These are phyloP conservation scores for Enteromius paludinosus DNA, from an alignment of 2,797 vertebrate genomes.

Conservation along the genomic window DNA sequence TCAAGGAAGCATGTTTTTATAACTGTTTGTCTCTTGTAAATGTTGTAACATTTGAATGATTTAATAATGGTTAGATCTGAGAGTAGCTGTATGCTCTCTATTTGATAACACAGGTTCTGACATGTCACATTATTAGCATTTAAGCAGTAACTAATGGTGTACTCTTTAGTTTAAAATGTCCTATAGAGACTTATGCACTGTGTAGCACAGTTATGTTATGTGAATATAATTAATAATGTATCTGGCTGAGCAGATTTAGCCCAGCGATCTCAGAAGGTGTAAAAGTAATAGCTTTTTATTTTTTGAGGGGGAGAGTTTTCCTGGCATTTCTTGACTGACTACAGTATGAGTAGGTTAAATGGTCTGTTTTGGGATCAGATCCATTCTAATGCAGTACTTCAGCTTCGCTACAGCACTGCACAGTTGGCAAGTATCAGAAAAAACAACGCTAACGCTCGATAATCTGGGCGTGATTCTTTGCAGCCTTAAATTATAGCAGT, in stretches of 20 bases:
- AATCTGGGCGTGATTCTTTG: constrained; percentile 40
- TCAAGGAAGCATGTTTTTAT: background rate
- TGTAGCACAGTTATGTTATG: background rate
- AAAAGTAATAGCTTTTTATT: background rate
- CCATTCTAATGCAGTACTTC: constrained; percentile 27
- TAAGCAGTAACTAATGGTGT: background rate
- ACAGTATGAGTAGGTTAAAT: constrained; percentile 49
- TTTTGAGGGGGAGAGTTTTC: constrained; percentile 16
- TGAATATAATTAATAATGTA: background rate
- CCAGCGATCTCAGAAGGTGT: background rate
- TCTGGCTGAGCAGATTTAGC: background rate
- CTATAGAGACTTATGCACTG: background rate
- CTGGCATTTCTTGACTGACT: constrained; percentile 44
- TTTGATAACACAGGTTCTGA: background rate
- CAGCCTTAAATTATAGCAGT: constrained; percentile 5
- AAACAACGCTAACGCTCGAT: constrained; percentile 24
- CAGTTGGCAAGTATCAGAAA: constrained; percentile 34
- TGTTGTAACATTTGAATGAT: constrained; percentile 1
- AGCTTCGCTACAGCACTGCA: constrained; percentile 40
- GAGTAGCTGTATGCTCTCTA: background rate
- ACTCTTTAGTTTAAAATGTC: background rate
- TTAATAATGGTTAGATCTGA: background rate
- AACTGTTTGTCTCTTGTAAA: background rate
- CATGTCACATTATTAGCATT: background rate
- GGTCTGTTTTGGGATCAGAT: constrained; percentile 40